Base-by-base conservation (phyloP, 2,797 vertebrate genomes). In the Sebastes umbrosus region DNA sequence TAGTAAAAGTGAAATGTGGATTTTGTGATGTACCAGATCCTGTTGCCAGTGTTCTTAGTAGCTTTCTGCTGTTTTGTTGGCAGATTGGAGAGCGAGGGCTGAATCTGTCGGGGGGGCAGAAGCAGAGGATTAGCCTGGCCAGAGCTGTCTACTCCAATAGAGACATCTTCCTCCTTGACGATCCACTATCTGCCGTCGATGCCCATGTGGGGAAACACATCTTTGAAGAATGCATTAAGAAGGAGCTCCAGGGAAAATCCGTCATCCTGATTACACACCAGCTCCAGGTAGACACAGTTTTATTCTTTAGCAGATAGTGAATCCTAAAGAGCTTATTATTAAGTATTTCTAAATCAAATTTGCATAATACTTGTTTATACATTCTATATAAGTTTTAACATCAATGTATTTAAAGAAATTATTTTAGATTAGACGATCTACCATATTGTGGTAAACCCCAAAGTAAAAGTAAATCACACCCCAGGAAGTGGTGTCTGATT, bases 41-140 rank as follows among this genome's bases (percentile, higher is more conserved):
- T 29, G 46, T 39, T 22, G 27, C 6, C 36, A 13, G 25, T 32
- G 39, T 5, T 63, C 14, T 73, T 12, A 22, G 4, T 24, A 12
- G 12, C n/a, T 16, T 36, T 60, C 10, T 86, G 34, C 11, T 88
- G 63, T 90, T 66, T 79, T 70, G 29, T 3, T 71, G 52, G 18
- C 85, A 97, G 97, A 95, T 96, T 6, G 95, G 96, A 50, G 95
- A 97, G 84, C 90, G 94, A 18, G 95, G 94, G 5, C 79, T 97
- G 63, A 97, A 97, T 78, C 91, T 97, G 60, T 96, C 97, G 0
- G 96, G 96, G 14, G 96, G 96, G 0, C 96, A 97, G 92, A 97
- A 96, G 84, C 95, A 97, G 94, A 93, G 94, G 70, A 90, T 97
- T 80, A 97, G 95, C 83, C 87, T 97, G 87, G 96, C 96, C 39